These are phyloP conservation scores for Harpegnathos saltator DNA, from an alignment of 1,140 invertebrate species.

Conservation along the genomic window DNA sequence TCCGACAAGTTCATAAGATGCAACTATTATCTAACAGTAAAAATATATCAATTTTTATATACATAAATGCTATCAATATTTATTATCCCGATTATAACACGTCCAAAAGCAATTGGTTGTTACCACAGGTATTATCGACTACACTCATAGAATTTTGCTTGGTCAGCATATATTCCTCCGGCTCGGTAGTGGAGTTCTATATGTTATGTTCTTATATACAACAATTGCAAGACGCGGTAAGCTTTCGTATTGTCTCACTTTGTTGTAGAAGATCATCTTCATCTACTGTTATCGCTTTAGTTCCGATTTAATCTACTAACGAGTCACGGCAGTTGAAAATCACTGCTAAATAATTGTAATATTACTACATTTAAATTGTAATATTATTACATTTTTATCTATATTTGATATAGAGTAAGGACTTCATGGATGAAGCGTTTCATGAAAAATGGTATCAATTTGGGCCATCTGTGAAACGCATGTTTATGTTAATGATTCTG, in stretches of 20 bases:
- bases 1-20: background rate
- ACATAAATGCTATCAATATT: background rate
- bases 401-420: constrained; percentile 63
- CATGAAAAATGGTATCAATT: constrained; percentile 65
- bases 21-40: background rate
- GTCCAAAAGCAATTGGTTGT: background rate
- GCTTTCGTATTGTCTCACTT: background rate
- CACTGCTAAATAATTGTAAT: background rate
- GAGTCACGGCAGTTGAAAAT: background rate
- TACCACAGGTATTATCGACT: background rate
- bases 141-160: constrained; percentile 18
- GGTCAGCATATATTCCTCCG: constrained; percentile 37
- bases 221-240: constrained; percentile 71
- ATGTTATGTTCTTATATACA: constrained; percentile 70
- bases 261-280: too few species aligned
- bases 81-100: background rate
- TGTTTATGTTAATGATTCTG: constrained; percentile 52
- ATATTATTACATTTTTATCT: background rate
- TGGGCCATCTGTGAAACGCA: constrained; percentile 8
- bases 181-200: constrained; percentile 68
- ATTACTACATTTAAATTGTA: too few species aligned
- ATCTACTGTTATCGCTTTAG: too few species aligned
- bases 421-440: constrained; percentile 61
- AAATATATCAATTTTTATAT: background rate
- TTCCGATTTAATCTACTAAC: too few species aligned